These are phyloP conservation scores for Leptodirus hochenwartii DNA, from an alignment of 2,888 invertebrate species.

Conservation along the genomic window DNA sequence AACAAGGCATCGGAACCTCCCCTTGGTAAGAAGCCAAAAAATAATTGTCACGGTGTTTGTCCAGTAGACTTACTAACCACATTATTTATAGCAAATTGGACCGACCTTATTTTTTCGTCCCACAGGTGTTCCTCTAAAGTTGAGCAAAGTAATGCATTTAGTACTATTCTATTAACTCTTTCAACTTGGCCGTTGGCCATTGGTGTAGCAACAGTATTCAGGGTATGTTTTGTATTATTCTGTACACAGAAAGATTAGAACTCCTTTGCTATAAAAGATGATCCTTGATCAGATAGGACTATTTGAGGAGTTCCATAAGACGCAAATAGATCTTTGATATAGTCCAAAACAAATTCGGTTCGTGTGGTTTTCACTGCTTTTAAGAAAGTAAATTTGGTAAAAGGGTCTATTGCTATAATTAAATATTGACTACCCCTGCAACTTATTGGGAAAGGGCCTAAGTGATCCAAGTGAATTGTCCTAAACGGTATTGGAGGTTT, in stretches of 20 bases:
- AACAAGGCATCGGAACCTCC: too few relatives aligned
- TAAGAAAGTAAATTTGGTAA: constrained; percentile 18
- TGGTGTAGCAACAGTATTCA: too few relatives aligned
- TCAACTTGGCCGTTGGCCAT: too few relatives aligned
- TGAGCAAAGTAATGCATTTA: too few relatives aligned
- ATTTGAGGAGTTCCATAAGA: constrained; percentile 3
- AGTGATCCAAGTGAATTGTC: constrained; percentile 25
- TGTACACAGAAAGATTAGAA: constrained; percentile 8
- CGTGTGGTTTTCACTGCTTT: background rate
- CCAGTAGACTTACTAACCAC: too few relatives aligned
- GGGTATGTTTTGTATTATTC: too few relatives aligned
- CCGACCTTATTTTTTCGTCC: too few relatives aligned
- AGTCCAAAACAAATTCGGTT: constrained; percentile 1
- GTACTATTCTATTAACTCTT: too few relatives aligned
- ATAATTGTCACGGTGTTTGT: too few relatives aligned
- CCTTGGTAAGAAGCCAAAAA: too few relatives aligned
- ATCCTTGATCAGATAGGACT: constrained; percentile 8
- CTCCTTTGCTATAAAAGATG: constrained; percentile 6
- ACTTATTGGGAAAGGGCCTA: constrained; percentile 19
- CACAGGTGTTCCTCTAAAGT: too few relatives aligned
- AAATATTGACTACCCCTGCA: constrained; percentile 18
- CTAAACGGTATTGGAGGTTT: constrained; percentile 23
- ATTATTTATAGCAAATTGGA: too few relatives aligned
- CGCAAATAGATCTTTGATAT: constrained; percentile 3
- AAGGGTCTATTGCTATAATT: constrained; percentile 21